phyloP scores from a whole-genome alignment of 2,888 invertebrate species.

The Tachystola acroxantha region DNA sequence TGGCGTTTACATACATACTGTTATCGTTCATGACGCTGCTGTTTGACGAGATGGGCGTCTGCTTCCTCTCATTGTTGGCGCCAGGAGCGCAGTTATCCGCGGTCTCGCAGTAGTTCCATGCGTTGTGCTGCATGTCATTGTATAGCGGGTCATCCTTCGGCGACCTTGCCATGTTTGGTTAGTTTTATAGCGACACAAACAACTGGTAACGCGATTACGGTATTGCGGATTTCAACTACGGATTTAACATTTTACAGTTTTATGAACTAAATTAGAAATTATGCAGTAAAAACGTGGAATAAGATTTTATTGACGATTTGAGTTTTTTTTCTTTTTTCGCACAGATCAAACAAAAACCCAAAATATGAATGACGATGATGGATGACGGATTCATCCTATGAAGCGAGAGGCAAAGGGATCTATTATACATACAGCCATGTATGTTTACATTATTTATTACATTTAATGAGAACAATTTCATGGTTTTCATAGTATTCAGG shows the following conservation, averaged over 20 bases:
- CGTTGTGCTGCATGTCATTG: slow-evolving; percentile 61
- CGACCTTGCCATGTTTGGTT: slow-evolving; percentile 75
- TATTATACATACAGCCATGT: too few species aligned
- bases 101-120: slow-evolving; percentile 69
- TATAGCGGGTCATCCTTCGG: slow-evolving; percentile 69
- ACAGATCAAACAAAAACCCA: too few species aligned
- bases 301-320: slow-evolving; percentile 57
- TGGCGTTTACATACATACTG: slow-evolving; percentile 51
- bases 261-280: slow-evolving; percentile 31
- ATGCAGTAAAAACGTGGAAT: slow-evolving; percentile 52
- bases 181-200: slow-evolving; percentile 36
- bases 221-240: slow-evolving; percentile 36
- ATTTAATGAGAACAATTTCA: too few species aligned
- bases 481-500: too few species aligned
- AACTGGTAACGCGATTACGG: slow-evolving; percentile 24
- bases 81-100: slow-evolving; percentile 57
- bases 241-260: slow-evolving; percentile 56
- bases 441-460: too few species aligned
- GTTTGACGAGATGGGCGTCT: slow-evolving; percentile 42
- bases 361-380: too few species aligned
- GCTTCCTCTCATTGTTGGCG: slow-evolving; percentile 49
- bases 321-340: slow-evolving; percentile 10
- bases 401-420: too few species aligned
- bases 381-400: too few species aligned
- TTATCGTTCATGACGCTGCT: slow-evolving; percentile 47